Conservation (phyloP, 2,888 invertebrate species). For the Leucoptera coffeella region DNA sequence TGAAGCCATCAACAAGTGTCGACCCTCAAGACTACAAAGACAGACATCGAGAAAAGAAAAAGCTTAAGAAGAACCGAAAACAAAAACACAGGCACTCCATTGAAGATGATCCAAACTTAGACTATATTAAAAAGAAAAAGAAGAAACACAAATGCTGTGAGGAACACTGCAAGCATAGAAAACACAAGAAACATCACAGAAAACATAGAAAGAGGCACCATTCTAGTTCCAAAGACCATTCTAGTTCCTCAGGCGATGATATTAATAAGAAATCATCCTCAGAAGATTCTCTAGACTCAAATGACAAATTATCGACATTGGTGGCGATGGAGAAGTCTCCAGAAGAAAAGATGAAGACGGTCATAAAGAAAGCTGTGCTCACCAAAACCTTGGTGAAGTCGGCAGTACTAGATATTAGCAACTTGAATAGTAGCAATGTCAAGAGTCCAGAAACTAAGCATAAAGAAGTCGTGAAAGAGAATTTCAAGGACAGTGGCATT, state of each 20-base stretch:
- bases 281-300: slow-evolving; percentile 36
- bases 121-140: slow-evolving; percentile 59
- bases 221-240: slow-evolving; percentile 37
- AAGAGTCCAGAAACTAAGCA: slow-evolving; percentile 21
- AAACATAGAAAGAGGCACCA: slow-evolving; percentile 75
- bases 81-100: slow-evolving; percentile 53
- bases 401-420: slow-evolving; percentile 32
- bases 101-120: slow-evolving; percentile 30
- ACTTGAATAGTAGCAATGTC: slow-evolving; percentile 11
- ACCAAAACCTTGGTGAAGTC: slow-evolving; percentile 30
- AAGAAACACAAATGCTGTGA: slow-evolving; percentile 65
- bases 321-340: slow-evolving; percentile 33
- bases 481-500: slow-evolving; percentile 38
- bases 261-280: slow-evolving; percentile 32
- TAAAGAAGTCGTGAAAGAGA: slow-evolving; percentile 21
- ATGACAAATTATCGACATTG: slow-evolving; percentile 24
- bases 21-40: slow-evolving; percentile 24
- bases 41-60: slow-evolving; percentile 56
- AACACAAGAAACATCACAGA: slow-evolving; percentile 70
- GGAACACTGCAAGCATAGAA: slow-evolving; percentile 63
- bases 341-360: slow-evolving; percentile 36
- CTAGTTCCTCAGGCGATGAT: slow-evolving; percentile 47
- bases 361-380: slow-evolving; percentile 31
- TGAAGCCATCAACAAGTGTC: slow-evolving; percentile 10
- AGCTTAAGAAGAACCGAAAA: slow-evolving; percentile 62